Evolutionary conservation across 2,113 vertebrate species (phyloP).

Genomic region (Pygoscelis adeliae): DNA sequence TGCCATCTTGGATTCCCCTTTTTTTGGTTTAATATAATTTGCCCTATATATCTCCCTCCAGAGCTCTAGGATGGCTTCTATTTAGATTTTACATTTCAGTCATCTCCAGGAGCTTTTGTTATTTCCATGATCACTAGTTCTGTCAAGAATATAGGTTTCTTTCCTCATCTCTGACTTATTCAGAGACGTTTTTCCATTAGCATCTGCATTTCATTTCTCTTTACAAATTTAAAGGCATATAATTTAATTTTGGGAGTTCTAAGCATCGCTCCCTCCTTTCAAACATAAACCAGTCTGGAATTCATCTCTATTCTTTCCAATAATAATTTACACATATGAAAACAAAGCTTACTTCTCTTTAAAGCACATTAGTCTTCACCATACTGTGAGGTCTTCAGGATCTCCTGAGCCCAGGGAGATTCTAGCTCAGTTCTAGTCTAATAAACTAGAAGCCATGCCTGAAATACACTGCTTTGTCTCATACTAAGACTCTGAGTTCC

Average conservation of each 20-base stretch:
- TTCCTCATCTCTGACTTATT: background rate
- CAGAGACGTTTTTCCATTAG: background rate
- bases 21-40: background rate
- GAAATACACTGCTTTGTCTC: background rate
- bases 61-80: background rate
- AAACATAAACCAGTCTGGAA: background rate
- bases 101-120: background rate
- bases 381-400: background rate
- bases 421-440: background rate
- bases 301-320: background rate
- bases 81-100: background rate
- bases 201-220: background rate
- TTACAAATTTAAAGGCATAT: conserved; percentile 1
- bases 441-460: background rate
- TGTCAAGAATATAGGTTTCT: background rate
- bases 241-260: background rate
- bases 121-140: background rate
- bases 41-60: background rate
- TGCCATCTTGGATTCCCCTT: background rate
- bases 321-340: background rate
- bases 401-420: background rate
- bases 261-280: background rate
- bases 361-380: background rate
- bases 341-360: background rate
- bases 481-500: background rate